Evolutionary conservation across 2,888 invertebrate species (phyloP).

Genomic region (Brachynemurus nebulosus): DNA sequence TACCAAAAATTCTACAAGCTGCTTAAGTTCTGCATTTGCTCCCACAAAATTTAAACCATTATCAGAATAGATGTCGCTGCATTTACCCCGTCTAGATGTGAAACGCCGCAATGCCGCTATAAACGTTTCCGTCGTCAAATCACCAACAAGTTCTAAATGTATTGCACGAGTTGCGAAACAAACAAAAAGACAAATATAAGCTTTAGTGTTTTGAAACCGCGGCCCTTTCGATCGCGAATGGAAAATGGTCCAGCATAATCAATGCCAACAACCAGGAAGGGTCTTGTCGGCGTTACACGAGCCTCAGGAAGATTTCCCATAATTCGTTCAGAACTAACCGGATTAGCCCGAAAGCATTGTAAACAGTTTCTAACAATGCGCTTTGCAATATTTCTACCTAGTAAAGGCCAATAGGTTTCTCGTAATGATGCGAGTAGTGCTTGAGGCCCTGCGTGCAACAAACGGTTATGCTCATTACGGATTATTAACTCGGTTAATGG

Average conservation of each 20-base stretch:
- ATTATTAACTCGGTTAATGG: slow-evolving; percentile 13
- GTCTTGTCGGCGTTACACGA: slow-evolving; percentile 11
- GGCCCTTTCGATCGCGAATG: slow-evolving; percentile 12
- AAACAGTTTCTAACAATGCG: slow-evolving; percentile 13
- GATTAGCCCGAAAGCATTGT: slow-evolving; percentile 14
- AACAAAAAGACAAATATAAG: slow-evolving; percentile 21
- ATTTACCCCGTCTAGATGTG: slow-evolving; percentile 21
- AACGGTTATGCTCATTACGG: slow-evolving; percentile 13
- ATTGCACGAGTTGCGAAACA: slow-evolving; percentile 24
- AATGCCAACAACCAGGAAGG: slow-evolving; percentile 15
- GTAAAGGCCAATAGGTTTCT: slow-evolving; percentile 13
- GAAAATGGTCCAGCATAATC: slow-evolving; percentile 19
- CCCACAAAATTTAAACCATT: slow-evolving; percentile 25
- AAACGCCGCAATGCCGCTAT: slow-evolving; percentile 23
- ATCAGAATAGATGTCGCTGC: slow-evolving; percentile 21
- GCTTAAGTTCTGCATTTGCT: slow-evolving; percentile 13
- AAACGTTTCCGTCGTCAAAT: slow-evolving; percentile 22
- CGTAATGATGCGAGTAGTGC: slow-evolving; percentile 11
- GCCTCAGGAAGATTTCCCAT: slow-evolving; percentile 21
- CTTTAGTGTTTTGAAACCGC: slow-evolving; percentile 13
- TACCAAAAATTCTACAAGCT: neutral
- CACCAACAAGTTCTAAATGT: slow-evolving; percentile 23
- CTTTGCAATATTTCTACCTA: slow-evolving; percentile 10
- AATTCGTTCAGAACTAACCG: slow-evolving; percentile 11
- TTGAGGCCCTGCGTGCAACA: slow-evolving; percentile 16